Percentiles rank a stretch among this genome's conserved stretches.
phyloP scores from a whole-genome alignment of 2,113 vertebrate genomes.

The Thinocorus orbignyianus region DNA sequence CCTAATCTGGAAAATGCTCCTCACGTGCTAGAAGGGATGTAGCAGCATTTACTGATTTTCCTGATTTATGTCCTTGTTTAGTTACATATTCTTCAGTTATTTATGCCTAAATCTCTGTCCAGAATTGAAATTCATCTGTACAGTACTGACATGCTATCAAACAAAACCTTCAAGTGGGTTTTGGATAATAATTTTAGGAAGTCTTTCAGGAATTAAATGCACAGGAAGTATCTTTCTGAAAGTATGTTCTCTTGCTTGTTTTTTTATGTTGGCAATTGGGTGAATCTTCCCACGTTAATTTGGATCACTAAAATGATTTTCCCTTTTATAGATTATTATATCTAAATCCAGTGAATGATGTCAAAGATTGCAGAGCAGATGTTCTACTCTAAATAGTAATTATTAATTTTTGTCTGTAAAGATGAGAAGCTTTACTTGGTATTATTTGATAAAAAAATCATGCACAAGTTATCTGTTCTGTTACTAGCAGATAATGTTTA shows the following conservation, averaged over 20 bases:
- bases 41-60: background rate
- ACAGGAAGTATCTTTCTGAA: background rate
- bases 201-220: background rate
- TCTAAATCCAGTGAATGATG: background rate
- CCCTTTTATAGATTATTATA: background rate
- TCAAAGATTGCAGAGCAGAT: background rate
- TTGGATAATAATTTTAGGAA: background rate
- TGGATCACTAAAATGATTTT: background rate
- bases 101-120: background rate
- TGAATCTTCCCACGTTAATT: background rate
- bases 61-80: background rate
- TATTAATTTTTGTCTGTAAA: background rate
- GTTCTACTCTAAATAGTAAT: background rate
- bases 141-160: background rate
- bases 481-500: background rate
- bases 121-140: background rate
- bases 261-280: background rate
- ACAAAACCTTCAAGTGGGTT: background rate
- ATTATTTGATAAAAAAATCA: background rate
- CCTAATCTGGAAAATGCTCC: background rate
- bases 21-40: background rate
- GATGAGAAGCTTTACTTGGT: background rate
- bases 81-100: background rate
- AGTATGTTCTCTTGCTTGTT: background rate
- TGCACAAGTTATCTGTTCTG: background rate